Evolutionary conservation across 2,888 invertebrate genomes (phyloP).

Genomic region (Melanchra persicariae): DNA sequence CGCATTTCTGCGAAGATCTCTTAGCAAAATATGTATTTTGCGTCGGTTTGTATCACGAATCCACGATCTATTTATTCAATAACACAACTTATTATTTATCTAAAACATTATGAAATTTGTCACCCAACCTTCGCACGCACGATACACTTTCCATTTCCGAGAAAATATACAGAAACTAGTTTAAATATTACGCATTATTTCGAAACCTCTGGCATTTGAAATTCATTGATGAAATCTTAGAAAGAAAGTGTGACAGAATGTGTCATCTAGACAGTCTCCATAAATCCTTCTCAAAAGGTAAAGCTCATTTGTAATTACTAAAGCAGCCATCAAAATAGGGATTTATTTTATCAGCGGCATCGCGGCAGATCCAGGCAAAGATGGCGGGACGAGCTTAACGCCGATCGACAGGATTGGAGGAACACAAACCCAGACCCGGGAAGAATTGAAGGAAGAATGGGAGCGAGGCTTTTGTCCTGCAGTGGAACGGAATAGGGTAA

Average conservation of each 20-base stretch:
- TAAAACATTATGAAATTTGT: constrained; percentile 28
- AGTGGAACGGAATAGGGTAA: no score
- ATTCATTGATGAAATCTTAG: constrained; percentile 35
- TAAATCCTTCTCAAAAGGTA: no score
- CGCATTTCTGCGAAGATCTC: background rate
- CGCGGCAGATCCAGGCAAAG: no score
- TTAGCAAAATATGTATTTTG: no score
- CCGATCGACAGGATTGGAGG: no score
- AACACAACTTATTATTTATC: constrained; percentile 1
- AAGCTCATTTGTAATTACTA: no score
- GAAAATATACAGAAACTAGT: constrained; percentile 47
- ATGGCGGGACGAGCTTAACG: no score
- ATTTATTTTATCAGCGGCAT: no score
- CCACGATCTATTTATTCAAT: background rate
- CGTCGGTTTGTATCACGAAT: constrained; percentile 8
- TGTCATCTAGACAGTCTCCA: constrained; percentile 21
- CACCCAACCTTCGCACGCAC: constrained; percentile 19
- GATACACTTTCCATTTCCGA: constrained; percentile 50
- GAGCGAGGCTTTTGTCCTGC: no score
- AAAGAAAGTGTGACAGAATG: constrained; percentile 25
- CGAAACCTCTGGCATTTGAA: constrained; percentile 15
- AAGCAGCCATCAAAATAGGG: no score
- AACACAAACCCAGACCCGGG: no score
- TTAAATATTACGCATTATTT: constrained; percentile 38
- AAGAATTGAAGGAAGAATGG: no score